Conservation (phyloP, 2,888 invertebrate species). For the Marasmarcha lunaedactyla region DNA sequence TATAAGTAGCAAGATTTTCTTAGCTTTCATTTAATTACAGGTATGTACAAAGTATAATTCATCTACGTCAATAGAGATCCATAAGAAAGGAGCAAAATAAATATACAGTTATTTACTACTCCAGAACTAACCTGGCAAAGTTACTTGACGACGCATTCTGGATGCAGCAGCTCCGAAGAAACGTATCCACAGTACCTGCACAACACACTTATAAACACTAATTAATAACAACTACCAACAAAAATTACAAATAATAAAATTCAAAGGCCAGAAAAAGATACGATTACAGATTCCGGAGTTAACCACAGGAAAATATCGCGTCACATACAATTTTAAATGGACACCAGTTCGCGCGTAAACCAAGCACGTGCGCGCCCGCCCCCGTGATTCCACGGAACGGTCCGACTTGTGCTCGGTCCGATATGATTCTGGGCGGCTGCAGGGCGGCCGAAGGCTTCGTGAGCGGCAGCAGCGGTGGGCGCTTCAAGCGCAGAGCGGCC, state of each 20-base stretch:
- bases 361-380: slow-evolving; percentile 37
- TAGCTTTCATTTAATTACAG: no score
- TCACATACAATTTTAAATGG: slow-evolving; percentile 13
- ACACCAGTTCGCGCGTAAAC: slow-evolving; percentile 37
- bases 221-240: slow-evolving; percentile 14
- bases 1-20: no score
- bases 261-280: slow-evolving; percentile 21
- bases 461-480: slow-evolving; percentile 50
- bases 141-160: slow-evolving; percentile 41
- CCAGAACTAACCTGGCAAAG: slow-evolving; percentile 43
- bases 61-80: no score
- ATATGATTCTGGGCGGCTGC: slow-evolving; percentile 55
- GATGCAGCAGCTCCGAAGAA: slow-evolving; percentile 28
- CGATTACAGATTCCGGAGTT: slow-evolving; percentile 13
- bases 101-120: no score
- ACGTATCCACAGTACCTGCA: slow-evolving; percentile 43
- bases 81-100: no score
- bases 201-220: slow-evolving; percentile 39
- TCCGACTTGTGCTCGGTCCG: slow-evolving; percentile 53
- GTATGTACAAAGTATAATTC: no score
- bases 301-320: background rate
- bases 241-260: slow-evolving; percentile 13
- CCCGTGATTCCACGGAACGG: slow-evolving; percentile 35
- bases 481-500: slow-evolving; percentile 41
- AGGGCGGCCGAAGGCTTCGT: slow-evolving; percentile 24